A percentile compares a stretch with the other conserved stretches of the same genome.
Conservation (phyloP, 35 echinoderm and acorn worm species). For the Heliocidaris erythrogramma region DNA sequence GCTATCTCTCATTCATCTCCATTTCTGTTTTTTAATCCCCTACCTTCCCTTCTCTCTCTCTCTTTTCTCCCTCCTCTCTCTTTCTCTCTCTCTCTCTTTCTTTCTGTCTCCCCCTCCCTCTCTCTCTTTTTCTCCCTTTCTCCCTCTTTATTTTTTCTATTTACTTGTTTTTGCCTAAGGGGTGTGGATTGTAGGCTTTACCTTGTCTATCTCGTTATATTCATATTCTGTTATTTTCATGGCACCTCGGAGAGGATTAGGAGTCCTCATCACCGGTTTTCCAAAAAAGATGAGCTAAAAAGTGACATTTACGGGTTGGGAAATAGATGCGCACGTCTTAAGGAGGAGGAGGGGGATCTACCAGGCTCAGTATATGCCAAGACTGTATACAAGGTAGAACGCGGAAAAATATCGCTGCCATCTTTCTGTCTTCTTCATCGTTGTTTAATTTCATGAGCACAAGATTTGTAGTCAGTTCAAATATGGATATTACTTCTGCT, state of each 20-base stretch:
- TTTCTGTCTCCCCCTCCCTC: too few relatives aligned
- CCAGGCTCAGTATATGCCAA: neutral
- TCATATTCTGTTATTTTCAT: conserved; percentile 4
- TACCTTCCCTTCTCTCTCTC: neutral
- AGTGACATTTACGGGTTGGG: neutral
- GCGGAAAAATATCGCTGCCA: neutral
- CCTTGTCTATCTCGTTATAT: neutral
- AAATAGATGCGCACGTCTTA: neutral
- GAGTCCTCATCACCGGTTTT: neutral
- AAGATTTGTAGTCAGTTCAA: neutral
- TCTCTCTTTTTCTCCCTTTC: neutral
- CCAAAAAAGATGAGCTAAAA: neutral
- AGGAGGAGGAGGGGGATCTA: neutral
- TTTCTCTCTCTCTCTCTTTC: too few relatives aligned
- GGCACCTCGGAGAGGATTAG: neutral
- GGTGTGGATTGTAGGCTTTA: neutral
- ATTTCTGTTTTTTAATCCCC: neutral
- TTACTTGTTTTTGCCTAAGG: neutral
- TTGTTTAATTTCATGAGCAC: neutral
- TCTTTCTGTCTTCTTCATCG: neutral
- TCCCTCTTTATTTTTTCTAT: too few relatives aligned
- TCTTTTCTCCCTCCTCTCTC: too few relatives aligned
- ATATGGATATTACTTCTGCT: neutral
- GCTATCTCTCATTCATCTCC: neutral
- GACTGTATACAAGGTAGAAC: neutral